These are phyloP conservation scores for Rhizomys pruinosus DNA, from an alignment of 2,113 vertebrate genomes.

Conservation along the genomic window DNA sequence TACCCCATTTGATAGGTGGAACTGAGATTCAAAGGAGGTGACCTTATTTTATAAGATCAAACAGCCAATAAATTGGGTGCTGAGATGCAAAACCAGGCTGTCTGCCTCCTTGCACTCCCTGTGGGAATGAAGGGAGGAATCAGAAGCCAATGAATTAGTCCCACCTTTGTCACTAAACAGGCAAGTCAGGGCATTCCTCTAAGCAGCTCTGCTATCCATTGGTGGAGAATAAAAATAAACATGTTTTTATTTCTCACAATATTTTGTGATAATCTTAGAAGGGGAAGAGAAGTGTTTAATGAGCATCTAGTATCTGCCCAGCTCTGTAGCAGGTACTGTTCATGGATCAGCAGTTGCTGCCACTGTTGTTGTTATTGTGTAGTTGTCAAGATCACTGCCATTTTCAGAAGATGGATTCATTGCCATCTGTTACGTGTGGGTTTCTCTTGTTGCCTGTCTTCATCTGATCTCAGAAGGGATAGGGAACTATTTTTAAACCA, in stretches of 20 bases:
- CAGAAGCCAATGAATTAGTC: neutral
- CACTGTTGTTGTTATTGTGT: neutral
- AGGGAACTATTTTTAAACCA: slow-evolving; percentile 64
- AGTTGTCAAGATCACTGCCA: slow-evolving; percentile 24
- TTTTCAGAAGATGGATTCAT: slow-evolving; percentile 58
- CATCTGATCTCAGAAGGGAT: slow-evolving; percentile 24
- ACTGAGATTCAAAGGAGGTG: slow-evolving; percentile 30
- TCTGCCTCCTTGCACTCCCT: neutral
- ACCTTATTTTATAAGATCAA: neutral
- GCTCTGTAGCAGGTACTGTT: neutral
- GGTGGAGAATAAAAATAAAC: neutral
- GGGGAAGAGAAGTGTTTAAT: neutral
- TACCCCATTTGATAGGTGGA: neutral
- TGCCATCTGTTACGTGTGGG: slow-evolving; percentile 69
- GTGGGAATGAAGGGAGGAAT: neutral
- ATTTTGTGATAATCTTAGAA: neutral
- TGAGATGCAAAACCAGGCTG: neutral
- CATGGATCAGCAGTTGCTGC: neutral
- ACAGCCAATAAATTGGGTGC: neutral
- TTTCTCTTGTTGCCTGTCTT: slow-evolving; percentile 59
- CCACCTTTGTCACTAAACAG: neutral
- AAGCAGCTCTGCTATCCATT: neutral
- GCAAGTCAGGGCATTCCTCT: neutral
- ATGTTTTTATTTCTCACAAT: neutral
- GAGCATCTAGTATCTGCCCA: neutral